Evolutionary conservation across 53 echinoderm and acorn worm genomes (phyloP), one percentile per base, ranked within the genome.

Genomic region (Stichopus horrens): DNA sequence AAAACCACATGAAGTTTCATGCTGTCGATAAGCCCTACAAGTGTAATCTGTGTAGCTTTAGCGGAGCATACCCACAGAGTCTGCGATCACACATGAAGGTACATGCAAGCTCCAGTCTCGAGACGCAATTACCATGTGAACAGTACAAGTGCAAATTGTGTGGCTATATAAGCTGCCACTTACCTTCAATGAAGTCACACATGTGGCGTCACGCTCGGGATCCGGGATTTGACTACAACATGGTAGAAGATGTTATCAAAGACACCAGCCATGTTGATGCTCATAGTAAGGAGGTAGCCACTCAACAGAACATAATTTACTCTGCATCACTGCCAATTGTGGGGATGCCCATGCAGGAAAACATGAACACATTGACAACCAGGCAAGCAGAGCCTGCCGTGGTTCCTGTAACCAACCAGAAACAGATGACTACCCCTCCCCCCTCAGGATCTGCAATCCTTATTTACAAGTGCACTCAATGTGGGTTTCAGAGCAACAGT

Each of bases 1-100:
- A 95, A 88, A 97, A 97, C 83, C 98, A 97, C 86, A 97, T 95
- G 98, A 97, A 97, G 88, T 97, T 97, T 73, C 98, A 97, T 88
- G 88, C 93, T 75, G 88, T 88, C 8, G 98, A 95, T 73, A 92
- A 93, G 76, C 98, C 95, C 8, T 95, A 97, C 91, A 97, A 97
- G 92, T 97, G 98, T 80, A 87, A 91, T 8, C 76, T 90, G 21
- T 97, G 98, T 88, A 93, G 93, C 81, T 97, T 94, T 83, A 90
- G 93, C 16, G 98, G 98, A 14, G 95, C 98, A n/a, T 95, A 95
- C 79, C 98, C 98, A 6, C 98, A 97, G 88, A 95, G 98, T 56
- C 93, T 97, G 60, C 91, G 95, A 2, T 94, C 98, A 1, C 98
- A 97, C 66, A 91, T 97, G 93, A 95, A 93, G 91, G 93, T 83